Conservation (phyloP, 35 echinoderm and acorn worm species). For the Apostichopus californicus region DNA sequence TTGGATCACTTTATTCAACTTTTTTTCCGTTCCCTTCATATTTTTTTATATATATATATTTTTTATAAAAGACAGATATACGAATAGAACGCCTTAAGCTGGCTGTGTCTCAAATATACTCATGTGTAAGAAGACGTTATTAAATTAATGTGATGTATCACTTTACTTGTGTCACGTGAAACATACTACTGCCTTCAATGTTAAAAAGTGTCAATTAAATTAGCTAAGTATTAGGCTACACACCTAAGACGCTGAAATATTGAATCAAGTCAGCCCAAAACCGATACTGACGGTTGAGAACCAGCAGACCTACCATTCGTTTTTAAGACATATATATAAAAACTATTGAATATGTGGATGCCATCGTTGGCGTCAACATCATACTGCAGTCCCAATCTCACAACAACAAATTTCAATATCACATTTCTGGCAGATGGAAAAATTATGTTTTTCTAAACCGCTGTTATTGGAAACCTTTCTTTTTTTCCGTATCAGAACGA, state of each 20-base stretch:
- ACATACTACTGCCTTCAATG: conserved; percentile 33
- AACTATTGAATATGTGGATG: neutral
- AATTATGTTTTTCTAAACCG: neutral
- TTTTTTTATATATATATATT: neutral
- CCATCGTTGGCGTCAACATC: neutral
- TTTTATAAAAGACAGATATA: neutral
- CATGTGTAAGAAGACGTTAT: neutral
- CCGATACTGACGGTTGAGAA: neutral
- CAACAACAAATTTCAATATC: neutral
- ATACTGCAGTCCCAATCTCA: neutral
- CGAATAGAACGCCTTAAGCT: conserved; percentile 16
- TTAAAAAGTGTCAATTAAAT: conserved; percentile 46
- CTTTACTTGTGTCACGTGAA: conserved; percentile 13
- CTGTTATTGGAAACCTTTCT: too few species aligned
- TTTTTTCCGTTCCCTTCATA: neutral
- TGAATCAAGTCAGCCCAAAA: neutral
- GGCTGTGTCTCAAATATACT: neutral
- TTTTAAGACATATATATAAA: neutral
- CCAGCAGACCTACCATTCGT: neutral
- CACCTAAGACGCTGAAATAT: conserved; percentile 29
- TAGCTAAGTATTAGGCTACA: conserved; percentile 26
- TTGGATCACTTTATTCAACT: neutral
- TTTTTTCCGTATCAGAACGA: too few species aligned
- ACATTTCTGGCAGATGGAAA: neutral
- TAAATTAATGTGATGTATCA: conserved; percentile 43